A percentile compares a stretch with the other conserved stretches of the same genome.
phyloP scores from a whole-genome alignment of 2,888 invertebrate genomes.

The Melolontha melolontha region DNA sequence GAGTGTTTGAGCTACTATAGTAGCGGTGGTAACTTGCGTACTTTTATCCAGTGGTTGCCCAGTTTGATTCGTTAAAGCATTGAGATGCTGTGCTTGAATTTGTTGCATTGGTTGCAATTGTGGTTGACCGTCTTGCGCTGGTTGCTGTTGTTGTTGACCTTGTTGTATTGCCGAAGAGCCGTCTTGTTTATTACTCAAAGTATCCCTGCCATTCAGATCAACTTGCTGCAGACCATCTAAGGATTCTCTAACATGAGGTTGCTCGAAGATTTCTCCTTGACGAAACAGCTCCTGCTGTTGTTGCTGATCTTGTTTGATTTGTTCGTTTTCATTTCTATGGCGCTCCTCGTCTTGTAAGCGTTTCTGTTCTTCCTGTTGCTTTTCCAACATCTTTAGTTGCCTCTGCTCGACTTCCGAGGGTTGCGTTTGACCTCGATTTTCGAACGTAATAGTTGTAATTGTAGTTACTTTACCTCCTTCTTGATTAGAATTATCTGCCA shows the following conservation, averaged over 20 bases:
- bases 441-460: background rate
- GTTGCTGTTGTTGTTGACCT: background rate
- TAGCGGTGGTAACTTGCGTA: background rate
- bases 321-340: background rate
- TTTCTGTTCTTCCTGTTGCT: slow-evolving; percentile 27
- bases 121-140: background rate
- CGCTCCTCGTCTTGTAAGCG: slow-evolving; percentile 10
- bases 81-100: background rate
- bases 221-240: too few species aligned
- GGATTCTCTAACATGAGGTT: background rate
- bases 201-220: too few species aligned
- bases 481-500: background rate
- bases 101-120: background rate
- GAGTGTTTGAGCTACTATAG: slow-evolving; percentile 17
- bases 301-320: background rate
- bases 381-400: slow-evolving; percentile 26
- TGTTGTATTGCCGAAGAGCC: too few species aligned
- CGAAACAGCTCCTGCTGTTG: background rate
- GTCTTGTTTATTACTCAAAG: too few species aligned
- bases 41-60: background rate
- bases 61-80: background rate
- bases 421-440: background rate
- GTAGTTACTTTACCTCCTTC: background rate
- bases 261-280: background rate
- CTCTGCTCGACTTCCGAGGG: slow-evolving; percentile 30